These are phyloP conservation scores for Crax fasciolata DNA, from an alignment of 2,797 vertebrate genomes.

Conservation along the genomic window DNA sequence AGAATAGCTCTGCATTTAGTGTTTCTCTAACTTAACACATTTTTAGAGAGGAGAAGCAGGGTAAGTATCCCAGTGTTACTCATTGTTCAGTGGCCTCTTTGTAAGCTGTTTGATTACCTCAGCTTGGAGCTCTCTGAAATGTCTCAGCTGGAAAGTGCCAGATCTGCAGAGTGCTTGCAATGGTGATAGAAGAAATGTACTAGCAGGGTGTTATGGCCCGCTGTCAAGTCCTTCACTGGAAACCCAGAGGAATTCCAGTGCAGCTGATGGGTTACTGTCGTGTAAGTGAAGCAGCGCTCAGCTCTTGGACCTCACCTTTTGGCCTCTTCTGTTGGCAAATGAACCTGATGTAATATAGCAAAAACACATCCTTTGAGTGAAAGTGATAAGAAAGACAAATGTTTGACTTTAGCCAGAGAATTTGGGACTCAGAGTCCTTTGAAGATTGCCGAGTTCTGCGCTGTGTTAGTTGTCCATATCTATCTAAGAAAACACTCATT, in stretches of 20 bases:
- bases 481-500: conserved; percentile 78
- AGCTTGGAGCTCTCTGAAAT: conserved; percentile 7
- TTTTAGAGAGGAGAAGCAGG: background rate
- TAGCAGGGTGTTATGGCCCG: conserved; percentile 15
- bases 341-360: conserved; percentile 48
- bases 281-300: conserved; percentile 28
- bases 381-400: conserved; percentile 72
- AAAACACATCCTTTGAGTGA: conserved; percentile 57
- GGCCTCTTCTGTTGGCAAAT: conserved; percentile 54
- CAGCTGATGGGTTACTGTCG: conserved; percentile 1
- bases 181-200: background rate
- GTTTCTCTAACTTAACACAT: background rate
- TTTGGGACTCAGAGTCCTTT: conserved; percentile 60
- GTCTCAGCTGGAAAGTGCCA: background rate
- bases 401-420: conserved; percentile 68
- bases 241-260: conserved; percentile 4
- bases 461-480: conserved; percentile 70
- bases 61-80: background rate
- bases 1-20: background rate
- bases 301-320: conserved; percentile 53
- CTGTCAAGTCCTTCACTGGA: conserved; percentile 32
- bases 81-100: background rate
- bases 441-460: conserved; percentile 62
- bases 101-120: background rate
- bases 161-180: background rate